Base-by-base conservation (phyloP, 2,113 vertebrate species). In the Phainopepla nitens region DNA sequence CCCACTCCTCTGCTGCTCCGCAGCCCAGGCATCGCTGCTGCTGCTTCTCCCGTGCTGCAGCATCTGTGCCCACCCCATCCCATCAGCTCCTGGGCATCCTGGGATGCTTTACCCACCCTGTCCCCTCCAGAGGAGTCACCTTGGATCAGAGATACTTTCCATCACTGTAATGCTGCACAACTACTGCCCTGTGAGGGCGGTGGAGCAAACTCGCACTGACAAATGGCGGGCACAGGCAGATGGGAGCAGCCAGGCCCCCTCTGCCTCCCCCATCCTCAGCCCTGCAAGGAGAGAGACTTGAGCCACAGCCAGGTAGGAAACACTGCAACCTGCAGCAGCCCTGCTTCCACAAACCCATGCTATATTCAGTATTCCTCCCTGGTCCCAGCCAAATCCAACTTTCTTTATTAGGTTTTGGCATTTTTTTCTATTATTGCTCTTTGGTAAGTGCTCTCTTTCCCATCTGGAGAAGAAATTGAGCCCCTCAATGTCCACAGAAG, bases 11-110 rank as follows among this genome's bases (percentile, higher is more conserved):
- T 5, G 12, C 70, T 51, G 39, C 7, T 24, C 62, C 2, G 2
- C 65, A 66, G 66, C 56, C 36, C 3, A 2, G n/a, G 44, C 45
- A 51, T 42, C 0, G 0, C 42, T 56, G 3, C 49, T 56, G n/a
- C 19, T 4, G 0, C 18, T 65, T 53, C n/a, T 65, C 15, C 62
- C 42, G 23, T 9, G 41, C 56, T 11, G 39, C 5, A 5, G 72
- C 61, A 66, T 28, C 76, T 76, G 76, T 7, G 9, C 20, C 77
- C 3, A 0, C 12, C 17, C 7, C 5, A 1, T 31, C 9, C 42
- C 60, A 51, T n/a, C 44, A 41, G 23, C 58, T 87, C 80, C 54
- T 49, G 64, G 20, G 51, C 14, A 51, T 13, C 27, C 25, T 2
- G 1, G 28, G 21, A 5, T 20, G 19, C 61, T 60, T 10, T 89